These are phyloP conservation scores for Turritopsis rubra DNA, from an alignment of 30 jellyfish, hydroid and myxozoan genomes.

Conservation along the genomic window DNA sequence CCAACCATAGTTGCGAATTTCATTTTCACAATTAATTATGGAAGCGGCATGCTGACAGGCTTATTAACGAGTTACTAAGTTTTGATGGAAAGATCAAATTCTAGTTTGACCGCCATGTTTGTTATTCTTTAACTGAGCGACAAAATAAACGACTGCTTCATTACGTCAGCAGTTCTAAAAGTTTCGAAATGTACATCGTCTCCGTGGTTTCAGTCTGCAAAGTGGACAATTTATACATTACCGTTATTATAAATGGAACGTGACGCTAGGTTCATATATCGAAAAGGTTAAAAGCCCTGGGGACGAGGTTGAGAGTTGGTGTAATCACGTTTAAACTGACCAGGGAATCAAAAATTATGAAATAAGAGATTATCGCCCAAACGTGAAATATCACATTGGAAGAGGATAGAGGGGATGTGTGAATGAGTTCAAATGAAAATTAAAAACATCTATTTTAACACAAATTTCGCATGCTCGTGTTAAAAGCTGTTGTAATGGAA, in stretches of 20 bases:
- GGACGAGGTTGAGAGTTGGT: too few species aligned
- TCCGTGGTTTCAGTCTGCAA: too few species aligned
- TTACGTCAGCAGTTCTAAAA: too few species aligned
- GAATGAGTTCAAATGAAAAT: background rate
- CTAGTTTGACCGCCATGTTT: background rate
- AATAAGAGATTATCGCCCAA: background rate
- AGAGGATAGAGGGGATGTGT: background rate
- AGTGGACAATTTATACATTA: too few species aligned
- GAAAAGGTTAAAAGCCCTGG: too few species aligned
- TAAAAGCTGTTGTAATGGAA: background rate
- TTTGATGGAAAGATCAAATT: background rate
- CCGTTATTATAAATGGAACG: too few species aligned
- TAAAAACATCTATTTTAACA: background rate
- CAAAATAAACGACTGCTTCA: too few species aligned
- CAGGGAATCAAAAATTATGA: background rate
- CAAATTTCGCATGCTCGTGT: background rate
- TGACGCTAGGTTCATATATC: too few species aligned
- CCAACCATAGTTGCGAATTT: background rate
- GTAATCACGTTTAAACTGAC: too few species aligned
- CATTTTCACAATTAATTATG: background rate
- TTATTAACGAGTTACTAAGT: background rate
- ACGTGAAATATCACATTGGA: background rate
- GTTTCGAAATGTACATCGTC: too few species aligned
- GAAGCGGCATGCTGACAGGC: background rate
- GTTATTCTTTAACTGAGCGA: background rate